phyloP scores from a whole-genome alignment of 1,140 invertebrate genomes.

The Archivesica marissinica region DNA sequence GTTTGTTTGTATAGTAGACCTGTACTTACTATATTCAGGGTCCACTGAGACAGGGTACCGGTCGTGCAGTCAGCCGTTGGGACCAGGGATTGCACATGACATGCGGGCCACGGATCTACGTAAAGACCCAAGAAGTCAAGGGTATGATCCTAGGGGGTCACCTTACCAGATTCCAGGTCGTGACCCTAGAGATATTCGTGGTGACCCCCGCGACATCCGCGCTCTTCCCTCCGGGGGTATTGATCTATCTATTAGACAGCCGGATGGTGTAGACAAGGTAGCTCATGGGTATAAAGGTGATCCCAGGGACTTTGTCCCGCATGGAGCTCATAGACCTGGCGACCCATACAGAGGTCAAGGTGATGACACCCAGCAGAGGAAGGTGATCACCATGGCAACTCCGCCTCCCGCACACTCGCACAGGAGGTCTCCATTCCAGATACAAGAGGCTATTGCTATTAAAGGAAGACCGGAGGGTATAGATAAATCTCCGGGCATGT shows the following conservation, averaged over 20 bases:
- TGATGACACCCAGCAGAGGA: constrained; percentile 64
- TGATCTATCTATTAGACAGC: constrained; percentile 58
- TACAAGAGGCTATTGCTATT: constrained; percentile 15
- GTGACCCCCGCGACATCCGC: constrained; percentile 46
- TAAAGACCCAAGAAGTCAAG: constrained; percentile 70
- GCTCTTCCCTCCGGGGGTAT: constrained; percentile 36
- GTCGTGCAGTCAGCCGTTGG: constrained; percentile 58
- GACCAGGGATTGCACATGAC: constrained; percentile 27
- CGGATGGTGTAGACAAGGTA: constrained; percentile 73
- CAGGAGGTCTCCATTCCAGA: constrained; percentile 23
- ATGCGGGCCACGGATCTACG: constrained; percentile 73
- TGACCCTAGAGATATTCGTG: constrained; percentile 46
- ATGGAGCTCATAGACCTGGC: constrained; percentile 32
- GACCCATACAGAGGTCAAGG: constrained; percentile 64
- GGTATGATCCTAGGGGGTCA: constrained; percentile 37
- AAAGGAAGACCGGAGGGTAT: constrained; percentile 66
- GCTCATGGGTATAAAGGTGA: constrained; percentile 80
- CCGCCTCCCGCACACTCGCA: constrained; percentile 81
- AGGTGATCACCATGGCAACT: constrained; percentile 59
- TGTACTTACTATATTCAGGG: background rate
- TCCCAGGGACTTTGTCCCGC: constrained; percentile 75
- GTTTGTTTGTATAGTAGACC: too few species aligned
- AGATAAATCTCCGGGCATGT: constrained; percentile 72
- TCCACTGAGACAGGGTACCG: constrained; percentile 60
- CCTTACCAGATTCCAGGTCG: constrained; percentile 44